Evolutionary conservation across 1,140 invertebrate genomes (phyloP), one percentile per base, ranked within the genome.

Genomic region (Drosophila pruinosa): DNA sequence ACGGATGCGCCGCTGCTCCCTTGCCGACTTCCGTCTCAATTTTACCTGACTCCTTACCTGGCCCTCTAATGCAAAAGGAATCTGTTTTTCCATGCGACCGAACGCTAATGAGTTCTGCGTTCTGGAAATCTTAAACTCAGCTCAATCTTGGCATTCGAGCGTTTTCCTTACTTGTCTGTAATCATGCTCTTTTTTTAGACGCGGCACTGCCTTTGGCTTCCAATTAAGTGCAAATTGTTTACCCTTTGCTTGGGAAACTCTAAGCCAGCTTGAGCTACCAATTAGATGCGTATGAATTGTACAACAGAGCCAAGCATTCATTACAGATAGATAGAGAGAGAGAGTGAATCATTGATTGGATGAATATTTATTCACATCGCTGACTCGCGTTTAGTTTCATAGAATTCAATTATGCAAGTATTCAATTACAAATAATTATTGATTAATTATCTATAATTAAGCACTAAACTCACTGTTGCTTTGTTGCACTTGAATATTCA

Each of bases 161-260:
- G 38, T 28, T 47, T 34, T 24, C 21, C 15, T 14, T 64, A 22
- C 12, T 14, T 8, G n/a, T 48, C 12, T 34, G 34, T 62, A 53
- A 67, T 76, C 72, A 64, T 72, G 7, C 17, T 24, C 8, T 57
- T 50, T 47, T 72, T 56, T 34, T n/a, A 4, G 31, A 12, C 31
- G n/a, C 48, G 56, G 17, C 38, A 17, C 58, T 74, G 72, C 79
- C 68, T 86, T 74, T 43, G 77, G 68, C 71, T 85, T 74, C 82
- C 77, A 86, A 85, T 85, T 85, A 86, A 65, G 24, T 3, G 6
- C 15, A 69, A 68, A 70, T 63, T 63, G 72, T 47, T 12, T 47
- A 22, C 1, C 74, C 41, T 41, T 19, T 50, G n/a, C n/a, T n/a
- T 26, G 50, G 19, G 34, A 28, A 54, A 15, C 10, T 21, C 38